Conservation (phyloP, 2,888 invertebrate genomes). For the Malthinus flaveolus region DNA sequence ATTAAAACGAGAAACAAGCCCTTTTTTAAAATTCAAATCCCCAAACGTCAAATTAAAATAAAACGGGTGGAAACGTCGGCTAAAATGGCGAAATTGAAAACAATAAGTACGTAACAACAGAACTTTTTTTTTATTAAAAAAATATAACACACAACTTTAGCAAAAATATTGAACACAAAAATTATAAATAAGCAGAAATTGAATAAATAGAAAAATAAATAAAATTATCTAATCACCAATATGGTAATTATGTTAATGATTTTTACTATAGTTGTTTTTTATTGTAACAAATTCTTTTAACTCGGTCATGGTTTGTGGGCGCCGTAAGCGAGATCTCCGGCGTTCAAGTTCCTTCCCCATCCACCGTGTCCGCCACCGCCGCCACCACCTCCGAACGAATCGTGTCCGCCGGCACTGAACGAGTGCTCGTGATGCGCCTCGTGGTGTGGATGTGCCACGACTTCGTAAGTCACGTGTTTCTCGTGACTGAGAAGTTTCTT, state of each 20-base stretch:
- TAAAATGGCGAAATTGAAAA: no score
- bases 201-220: conserved; percentile 41
- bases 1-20: no score
- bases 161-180: conserved; percentile 12
- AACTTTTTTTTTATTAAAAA: conserved; percentile 3
- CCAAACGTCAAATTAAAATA: no score
- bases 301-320: conserved; percentile 58
- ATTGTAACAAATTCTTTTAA: not conserved
- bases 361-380: conserved; percentile 55
- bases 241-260: conserved; percentile 39
- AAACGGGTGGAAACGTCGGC: no score
- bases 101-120: no score
- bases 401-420: conserved; percentile 50
- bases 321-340: conserved; percentile 64
- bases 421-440: conserved; percentile 60
- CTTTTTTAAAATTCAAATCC: no score
- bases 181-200: conserved; percentile 9
- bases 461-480: conserved; percentile 74
- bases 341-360: conserved; percentile 62
- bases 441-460: conserved; percentile 73
- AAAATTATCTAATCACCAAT: conserved; percentile 44
- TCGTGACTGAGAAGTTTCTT: conserved; percentile 80
- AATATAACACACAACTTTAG: conserved; percentile 8
- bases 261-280: not conserved
- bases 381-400: conserved; percentile 44